phyloP scores from a whole-genome alignment of 1,140 invertebrate species.

The Sipha flava region DNA sequence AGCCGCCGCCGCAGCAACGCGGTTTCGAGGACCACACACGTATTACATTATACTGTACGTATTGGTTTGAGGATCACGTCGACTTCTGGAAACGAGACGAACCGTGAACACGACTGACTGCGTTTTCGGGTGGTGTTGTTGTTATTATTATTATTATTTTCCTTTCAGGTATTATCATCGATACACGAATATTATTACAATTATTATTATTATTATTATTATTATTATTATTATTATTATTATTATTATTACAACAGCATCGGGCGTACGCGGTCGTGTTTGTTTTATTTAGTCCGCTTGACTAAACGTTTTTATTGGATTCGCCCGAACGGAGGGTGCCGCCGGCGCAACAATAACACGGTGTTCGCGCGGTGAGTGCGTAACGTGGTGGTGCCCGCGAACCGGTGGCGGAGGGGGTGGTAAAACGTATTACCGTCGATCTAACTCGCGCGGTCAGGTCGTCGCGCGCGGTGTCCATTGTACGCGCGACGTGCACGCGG shows the following conservation, averaged over 20 bases:
- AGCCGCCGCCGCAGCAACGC: too few relatives aligned
- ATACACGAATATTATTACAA: too few relatives aligned
- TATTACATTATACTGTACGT: too few relatives aligned
- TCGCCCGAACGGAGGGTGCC: background rate
- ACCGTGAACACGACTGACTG: background rate
- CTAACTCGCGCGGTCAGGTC: too few relatives aligned
- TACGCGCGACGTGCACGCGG: too few relatives aligned
- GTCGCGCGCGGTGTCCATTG: too few relatives aligned
- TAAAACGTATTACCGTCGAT: too few relatives aligned
- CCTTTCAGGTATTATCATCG: background rate
- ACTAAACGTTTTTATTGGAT: slow-evolving; percentile 23
- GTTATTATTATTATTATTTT: background rate
- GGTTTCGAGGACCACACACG: background rate
- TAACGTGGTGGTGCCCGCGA: too few relatives aligned
- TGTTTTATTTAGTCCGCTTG: slow-evolving; percentile 22
- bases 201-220: background rate
- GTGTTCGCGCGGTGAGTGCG: too few relatives aligned
- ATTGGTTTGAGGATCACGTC: background rate
- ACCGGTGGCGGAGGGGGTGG: too few relatives aligned
- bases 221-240: background rate
- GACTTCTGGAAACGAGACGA: background rate
- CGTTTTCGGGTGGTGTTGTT: background rate
- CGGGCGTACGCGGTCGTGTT: background rate
- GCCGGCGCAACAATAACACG: background rate
- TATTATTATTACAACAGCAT: background rate